Evolutionary conservation across 2,797 vertebrate genomes (phyloP), one percentile per base, ranked within the genome.

Genomic region (Enoplosus armatus): DNA sequence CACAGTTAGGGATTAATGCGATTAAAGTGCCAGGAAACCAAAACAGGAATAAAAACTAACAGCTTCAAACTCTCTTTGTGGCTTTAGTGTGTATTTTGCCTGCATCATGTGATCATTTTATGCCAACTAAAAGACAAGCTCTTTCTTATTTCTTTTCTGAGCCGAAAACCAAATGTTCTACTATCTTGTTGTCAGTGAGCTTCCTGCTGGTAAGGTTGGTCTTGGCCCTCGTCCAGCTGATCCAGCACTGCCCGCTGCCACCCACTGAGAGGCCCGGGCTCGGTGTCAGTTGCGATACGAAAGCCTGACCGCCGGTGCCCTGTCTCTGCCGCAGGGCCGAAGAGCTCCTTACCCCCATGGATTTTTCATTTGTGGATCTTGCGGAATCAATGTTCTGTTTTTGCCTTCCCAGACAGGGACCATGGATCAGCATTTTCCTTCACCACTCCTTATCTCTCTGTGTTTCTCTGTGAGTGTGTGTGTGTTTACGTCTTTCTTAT

Each of bases 351-450:
- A 92, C 92, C 90, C 91, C 88, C 82, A 95, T 94, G 90, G 95
- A 96, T 95, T 95, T 96, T 95, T 95, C 93, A 96, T 95, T 95
- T 95, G 94, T 94, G 91, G 92, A 93, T 94, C 85, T 90, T 84
- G 73, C 87, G 88, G 87, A 93, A 96, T 96, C 95, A 93, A 96
- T 96, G 94, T 86, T 82, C 91, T 93, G 92, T 94, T 94, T 95
- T 92, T 92, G 90, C 90, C 86, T 90, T 84, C 85, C 85, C 85
- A 92, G 92, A 94, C 90, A 88, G 87, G 77, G 83, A 87, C 80
- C 75, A 85, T 89, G 91, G 87, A 92, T 95, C 94, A 94, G 93
- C 92, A 92, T 87, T 93, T 63, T 93, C 71, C 82, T 87, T 60
- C 72, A 74, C 72, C 24, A 68, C 70, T 72, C 71, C 77, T 89